A percentile compares a stretch with the other conserved stretches of the same genome.
These are phyloP conservation scores for Aphelocoma californica DNA, from an alignment of 2,797 vertebrate genomes.

Conservation along the genomic window DNA sequence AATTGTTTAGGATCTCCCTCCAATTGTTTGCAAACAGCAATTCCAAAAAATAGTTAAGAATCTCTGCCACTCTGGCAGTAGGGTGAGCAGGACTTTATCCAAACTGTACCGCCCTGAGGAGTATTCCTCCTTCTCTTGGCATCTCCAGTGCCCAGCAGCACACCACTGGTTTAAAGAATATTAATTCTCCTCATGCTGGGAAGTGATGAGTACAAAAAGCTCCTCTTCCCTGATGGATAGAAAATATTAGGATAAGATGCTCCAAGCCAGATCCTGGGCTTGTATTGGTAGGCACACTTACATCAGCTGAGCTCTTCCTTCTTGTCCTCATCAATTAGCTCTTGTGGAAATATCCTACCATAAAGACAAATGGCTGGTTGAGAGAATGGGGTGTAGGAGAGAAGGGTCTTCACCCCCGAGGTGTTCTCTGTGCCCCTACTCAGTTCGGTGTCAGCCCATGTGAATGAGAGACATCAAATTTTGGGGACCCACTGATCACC, in stretches of 20 bases:
- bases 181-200: not conserved
- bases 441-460: not conserved
- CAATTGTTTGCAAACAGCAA: not conserved
- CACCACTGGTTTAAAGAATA: not conserved
- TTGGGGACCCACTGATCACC: too few relatives aligned
- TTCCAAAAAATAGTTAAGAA: not conserved
- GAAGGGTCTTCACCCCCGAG: fast-evolving
- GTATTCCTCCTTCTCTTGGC: not conserved
- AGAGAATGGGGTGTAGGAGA: not conserved
- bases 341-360: not conserved
- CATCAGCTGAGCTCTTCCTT: not conserved
- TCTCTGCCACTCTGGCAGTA: not conserved
- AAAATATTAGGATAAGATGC: not conserved
- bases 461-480: fast-evolving
- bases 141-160: not conserved
- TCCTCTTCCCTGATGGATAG: not conserved
- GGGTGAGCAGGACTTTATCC: not conserved
- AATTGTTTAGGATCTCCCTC: not conserved
- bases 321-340: not conserved
- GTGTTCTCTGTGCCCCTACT: not conserved
- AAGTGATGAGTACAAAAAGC: not conserved
- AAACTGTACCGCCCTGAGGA: not conserved
- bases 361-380: not conserved
- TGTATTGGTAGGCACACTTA: not conserved
- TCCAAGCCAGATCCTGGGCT: not conserved